Evolutionary conservation across 2,113 vertebrate genomes (phyloP).

Genomic region (Verasper variegatus): DNA sequence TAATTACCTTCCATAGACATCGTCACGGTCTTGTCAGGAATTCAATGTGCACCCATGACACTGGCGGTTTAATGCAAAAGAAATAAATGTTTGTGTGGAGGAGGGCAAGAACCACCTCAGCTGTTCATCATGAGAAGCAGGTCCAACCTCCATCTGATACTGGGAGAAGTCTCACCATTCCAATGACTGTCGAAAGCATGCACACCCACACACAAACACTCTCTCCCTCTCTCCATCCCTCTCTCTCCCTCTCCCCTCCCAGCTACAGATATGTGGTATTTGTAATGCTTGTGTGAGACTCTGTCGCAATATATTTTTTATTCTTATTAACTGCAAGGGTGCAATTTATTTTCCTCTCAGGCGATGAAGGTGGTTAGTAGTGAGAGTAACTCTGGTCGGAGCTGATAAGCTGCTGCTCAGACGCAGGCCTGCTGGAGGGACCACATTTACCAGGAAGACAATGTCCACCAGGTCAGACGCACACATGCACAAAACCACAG

Average conservation of each 20-base stretch:
- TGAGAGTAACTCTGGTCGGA: conserved; percentile 87
- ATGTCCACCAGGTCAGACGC: conserved; percentile 88
- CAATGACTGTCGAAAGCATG: conserved; percentile 69
- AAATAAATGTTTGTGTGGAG: conserved; percentile 76
- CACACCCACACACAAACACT: conserved; percentile 64
- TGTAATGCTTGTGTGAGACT: conserved; percentile 88
- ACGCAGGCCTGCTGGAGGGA: conserved; percentile 86
- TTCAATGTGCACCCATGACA: conserved; percentile 76
- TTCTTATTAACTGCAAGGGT: conserved; percentile 95
- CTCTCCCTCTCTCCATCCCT: conserved; percentile 53
- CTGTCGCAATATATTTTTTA: conserved; percentile 90
- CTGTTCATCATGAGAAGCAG: conserved; percentile 67
- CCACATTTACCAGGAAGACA: conserved; percentile 93
- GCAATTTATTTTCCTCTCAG: conserved; percentile 98
- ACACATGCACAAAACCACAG: conserved; percentile 34
- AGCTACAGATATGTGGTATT: conserved; percentile 55
- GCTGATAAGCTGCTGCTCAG: conserved; percentile 91
- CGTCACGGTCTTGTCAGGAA: conserved; percentile 65
- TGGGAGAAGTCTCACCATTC: conserved; percentile 57
- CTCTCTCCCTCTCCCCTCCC: conserved; percentile 64
- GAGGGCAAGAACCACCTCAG: conserved; percentile 38
- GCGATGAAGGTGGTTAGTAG: conserved; percentile 88
- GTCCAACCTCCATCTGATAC: conserved; percentile 29
- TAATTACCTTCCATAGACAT: conserved; percentile 81
- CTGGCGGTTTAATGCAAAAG: conserved; percentile 57